Evolutionary conservation across 2,113 vertebrate genomes (phyloP), one percentile per base, ranked within the genome.

Genomic region (Andinoacara biseriatus): DNA sequence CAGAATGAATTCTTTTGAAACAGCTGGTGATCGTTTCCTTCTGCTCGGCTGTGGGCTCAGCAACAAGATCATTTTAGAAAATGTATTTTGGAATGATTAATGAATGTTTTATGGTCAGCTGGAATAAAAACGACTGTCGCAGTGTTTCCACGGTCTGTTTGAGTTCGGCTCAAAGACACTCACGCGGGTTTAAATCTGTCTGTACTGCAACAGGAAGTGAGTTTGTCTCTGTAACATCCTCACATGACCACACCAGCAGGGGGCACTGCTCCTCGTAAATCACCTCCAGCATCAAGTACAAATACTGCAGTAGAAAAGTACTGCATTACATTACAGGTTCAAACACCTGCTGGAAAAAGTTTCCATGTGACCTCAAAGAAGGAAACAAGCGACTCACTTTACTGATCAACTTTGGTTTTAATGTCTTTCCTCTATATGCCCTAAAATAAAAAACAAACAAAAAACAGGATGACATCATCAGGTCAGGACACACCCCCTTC

Each of bases 321-420:
- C 43, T 46, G 4, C 43, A 46, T 14, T 46, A 15, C 10, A 40
- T 10, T 11, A 43, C 10, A 43, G 40, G 10, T 43, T 4, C 10
- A 43, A 40, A 40, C 10, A 40, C 3, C 8, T 40, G 8, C 38
- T 40, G 38, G 10, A 10, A 40, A 43, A 10, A 43, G 10, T 11
- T 11, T 43, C 38, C 38, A 11, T 40, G 38, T 40, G 22, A 9
- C 17, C 63, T 67, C 22, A 67, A 43, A 26, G 14, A 69, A 69
- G 40, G 49, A 69, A 69, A 31, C 20, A 69, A 56, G 24, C 10
- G 7, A 82, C 17, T 26, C 22, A 22, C 4, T 77, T 87, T 79
- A 52, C 33, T 80, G 10, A 72, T 86, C 24, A 89, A 77, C 84
- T 91, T 90, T 90, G 84, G 77, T 84, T 87, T 91, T 83, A 88